Evolutionary conservation across 2,888 invertebrate genomes (phyloP), one percentile per base, ranked within the genome.

Genomic region (Drosophila ustulata): DNA sequence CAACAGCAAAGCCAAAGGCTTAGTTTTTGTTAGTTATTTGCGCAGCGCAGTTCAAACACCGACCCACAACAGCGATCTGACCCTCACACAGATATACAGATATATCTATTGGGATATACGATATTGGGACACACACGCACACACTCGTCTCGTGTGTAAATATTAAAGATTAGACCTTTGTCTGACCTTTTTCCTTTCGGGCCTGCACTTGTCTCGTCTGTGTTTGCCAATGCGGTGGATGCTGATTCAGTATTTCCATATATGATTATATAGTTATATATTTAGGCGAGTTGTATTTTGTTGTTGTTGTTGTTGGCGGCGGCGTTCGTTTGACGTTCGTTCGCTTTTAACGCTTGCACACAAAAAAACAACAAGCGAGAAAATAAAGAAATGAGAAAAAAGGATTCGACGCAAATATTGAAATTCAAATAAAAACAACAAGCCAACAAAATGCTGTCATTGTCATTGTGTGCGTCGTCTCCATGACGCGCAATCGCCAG

Each of bases 361-460:
- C 71, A 80, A 75, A 72, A 53, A 67, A 75, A 72, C 49, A 67
- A 63, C 49, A 64, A 67, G 64, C 68, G 65, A 66, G 53, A 62
- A 73, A 70, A 47, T 66, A 57, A 47, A 25, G 62, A 51, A 11
- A 32, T 3, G n/a, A 37, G 37, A 37, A 30, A 53, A 73, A 86
- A 86, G 86, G 85, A 86, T 88, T 82, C 80, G 63, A 82, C 59
- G 79, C 78, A 85, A 86, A 86, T 86, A 86, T 86, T 87, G 67
- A 74, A 80, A 74, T 74, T 75, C 63, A 49, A 41, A 49, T 55
- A 72, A 77, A 77, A 45, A 68, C 63, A 73, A 68, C 66, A 74
- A 66, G 26, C 62, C 13, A 50, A 61, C 18, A 18, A 51, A 66
- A 58, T 71, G 32, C 66, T 66, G 71, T 64, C 70, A 66, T 51